Percentiles rank a stretch among this genome's conserved stretches.
phyloP scores from a whole-genome alignment of 2,113 vertebrate genomes.

The Helogale parvula region DNA sequence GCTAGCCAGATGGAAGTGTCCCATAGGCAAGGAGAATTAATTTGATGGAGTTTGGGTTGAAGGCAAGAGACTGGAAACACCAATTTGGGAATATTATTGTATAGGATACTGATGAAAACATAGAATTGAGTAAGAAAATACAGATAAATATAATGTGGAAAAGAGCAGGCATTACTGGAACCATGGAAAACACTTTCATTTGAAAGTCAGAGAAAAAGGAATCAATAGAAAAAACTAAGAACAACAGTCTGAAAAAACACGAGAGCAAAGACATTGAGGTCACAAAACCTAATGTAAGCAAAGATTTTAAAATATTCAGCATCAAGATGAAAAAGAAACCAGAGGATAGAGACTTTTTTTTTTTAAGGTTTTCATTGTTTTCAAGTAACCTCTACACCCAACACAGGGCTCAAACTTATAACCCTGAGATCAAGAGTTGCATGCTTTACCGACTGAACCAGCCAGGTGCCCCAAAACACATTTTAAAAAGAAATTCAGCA shows the following conservation, averaged over 20 bases:
- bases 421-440: too few relatives aligned
- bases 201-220: constrained; percentile 13
- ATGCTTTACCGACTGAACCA: too few relatives aligned
- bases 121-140: constrained; percentile 14
- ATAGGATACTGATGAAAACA: not conserved
- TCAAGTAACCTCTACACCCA: too few relatives aligned
- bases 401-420: too few relatives aligned
- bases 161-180: not conserved
- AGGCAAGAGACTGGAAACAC: not conserved
- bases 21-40: constrained; percentile 21
- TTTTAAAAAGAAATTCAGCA: constrained; percentile 23
- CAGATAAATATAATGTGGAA: not conserved
- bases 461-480: too few relatives aligned
- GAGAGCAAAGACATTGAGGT: not conserved
- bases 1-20: not conserved
- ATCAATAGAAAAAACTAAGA: not conserved
- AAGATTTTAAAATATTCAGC: not conserved
- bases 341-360: not conserved
- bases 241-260: constrained; percentile 8
- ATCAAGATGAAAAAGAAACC: constrained; percentile 25
- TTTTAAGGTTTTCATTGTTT: too few relatives aligned
- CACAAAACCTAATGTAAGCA: constrained; percentile 28
- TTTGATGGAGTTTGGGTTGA: not conserved
- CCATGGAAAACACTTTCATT: not conserved
- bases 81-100: not conserved